Percentiles rank a stretch among this genome's conserved stretches.
phyloP scores from a whole-genome alignment of 2,888 invertebrate genomes.

The Amphipoea lucens region DNA sequence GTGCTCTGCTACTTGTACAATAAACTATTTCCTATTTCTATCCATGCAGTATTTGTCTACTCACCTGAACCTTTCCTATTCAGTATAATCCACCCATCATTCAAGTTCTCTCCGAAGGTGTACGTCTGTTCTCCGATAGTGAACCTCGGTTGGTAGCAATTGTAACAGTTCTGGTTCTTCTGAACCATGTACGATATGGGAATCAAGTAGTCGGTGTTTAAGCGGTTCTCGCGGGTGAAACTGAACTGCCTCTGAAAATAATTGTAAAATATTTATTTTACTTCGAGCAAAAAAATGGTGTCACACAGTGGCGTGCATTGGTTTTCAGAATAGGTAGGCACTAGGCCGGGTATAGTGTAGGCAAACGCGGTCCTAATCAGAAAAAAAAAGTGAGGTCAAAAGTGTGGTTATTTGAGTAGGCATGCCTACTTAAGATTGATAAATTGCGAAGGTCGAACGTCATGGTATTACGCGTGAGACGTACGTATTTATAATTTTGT shows the following conservation, averaged over 20 bases:
- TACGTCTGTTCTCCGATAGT: conserved; percentile 81
- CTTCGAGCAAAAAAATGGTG: too few relatives aligned
- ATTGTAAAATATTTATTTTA: neutral
- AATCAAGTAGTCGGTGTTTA: conserved; percentile 80
- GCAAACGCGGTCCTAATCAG: too few relatives aligned
- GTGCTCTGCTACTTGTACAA: neutral
- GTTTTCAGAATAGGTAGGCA: too few relatives aligned
- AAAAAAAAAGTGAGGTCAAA: too few relatives aligned
- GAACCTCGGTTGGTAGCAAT: conserved; percentile 84
- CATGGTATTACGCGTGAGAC: too few relatives aligned
- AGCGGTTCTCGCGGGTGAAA: conserved; percentile 73
- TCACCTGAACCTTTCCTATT: conserved; percentile 86
- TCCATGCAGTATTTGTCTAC: neutral
- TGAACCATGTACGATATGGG: conserved; percentile 85
- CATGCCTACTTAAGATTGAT: too few relatives aligned
- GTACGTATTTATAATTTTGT: too few relatives aligned
- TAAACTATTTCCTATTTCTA: neutral
- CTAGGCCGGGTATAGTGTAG: too few relatives aligned
- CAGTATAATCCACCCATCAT: conserved; percentile 86
- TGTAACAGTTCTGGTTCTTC: conserved; percentile 82
- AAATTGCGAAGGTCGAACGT: too few relatives aligned
- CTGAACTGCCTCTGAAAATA: conserved; percentile 82
- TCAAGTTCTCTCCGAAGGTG: conserved; percentile 83
- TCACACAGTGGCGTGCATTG: too few relatives aligned
- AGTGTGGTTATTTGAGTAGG: too few relatives aligned